Evolutionary conservation across 2,113 vertebrate genomes (phyloP).

Genomic region (Anguilla rostrata): DNA sequence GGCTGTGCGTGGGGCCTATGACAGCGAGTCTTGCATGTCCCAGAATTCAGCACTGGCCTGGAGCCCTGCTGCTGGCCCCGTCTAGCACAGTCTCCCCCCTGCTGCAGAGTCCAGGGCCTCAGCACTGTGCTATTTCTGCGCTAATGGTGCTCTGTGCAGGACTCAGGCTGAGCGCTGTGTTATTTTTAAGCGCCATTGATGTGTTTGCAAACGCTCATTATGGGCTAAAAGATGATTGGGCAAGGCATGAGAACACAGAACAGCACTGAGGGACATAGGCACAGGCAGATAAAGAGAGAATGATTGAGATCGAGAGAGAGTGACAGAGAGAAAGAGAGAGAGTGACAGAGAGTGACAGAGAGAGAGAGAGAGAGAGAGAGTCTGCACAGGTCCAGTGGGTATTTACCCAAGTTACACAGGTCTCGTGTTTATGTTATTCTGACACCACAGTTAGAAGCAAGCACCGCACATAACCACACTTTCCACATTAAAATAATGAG

Average conservation of each 20-base stretch:
- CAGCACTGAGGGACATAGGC: background rate
- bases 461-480: background rate
- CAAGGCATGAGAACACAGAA: background rate
- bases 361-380: constrained; percentile 1
- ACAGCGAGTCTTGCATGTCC: background rate
- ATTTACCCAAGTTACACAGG: background rate
- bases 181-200: background rate
- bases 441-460: background rate
- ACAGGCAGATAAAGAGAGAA: constrained; percentile 27
- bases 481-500: background rate
- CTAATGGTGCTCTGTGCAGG: background rate
- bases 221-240: background rate
- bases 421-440: background rate
- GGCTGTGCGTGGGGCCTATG: background rate
- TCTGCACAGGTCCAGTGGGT: background rate
- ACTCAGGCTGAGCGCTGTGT: background rate
- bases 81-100: background rate
- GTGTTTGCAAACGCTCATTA: background rate
- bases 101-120: background rate
- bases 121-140: background rate
- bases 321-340: constrained; percentile 50
- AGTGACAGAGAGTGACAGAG: constrained; percentile 12
- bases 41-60: background rate
- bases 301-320: constrained; percentile 4
- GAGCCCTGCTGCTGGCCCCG: background rate